A percentile compares a stretch with the other conserved stretches of the same genome.
Evolutionary conservation across 2,113 vertebrate genomes (phyloP).

Genomic region (Alligator sinensis): DNA sequence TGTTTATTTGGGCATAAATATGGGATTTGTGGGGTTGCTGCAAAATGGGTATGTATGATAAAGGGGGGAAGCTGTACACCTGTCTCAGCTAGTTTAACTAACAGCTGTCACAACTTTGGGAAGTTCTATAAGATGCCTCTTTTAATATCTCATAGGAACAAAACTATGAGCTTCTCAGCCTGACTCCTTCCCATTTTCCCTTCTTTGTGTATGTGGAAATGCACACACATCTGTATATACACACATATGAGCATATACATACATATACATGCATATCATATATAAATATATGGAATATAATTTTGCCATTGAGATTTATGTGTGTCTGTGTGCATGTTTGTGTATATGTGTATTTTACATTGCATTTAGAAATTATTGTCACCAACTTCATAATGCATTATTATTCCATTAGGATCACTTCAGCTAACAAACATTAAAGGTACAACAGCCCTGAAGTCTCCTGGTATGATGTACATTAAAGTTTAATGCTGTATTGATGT

Average conservation of each 20-base stretch:
- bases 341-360: background rate
- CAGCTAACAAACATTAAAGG: background rate
- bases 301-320: no score
- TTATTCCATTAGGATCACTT: slow-evolving; percentile 10
- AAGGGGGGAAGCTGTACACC: background rate
- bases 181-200: background rate
- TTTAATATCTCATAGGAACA: rapidly evolving
- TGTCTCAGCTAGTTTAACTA: background rate
- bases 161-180: background rate
- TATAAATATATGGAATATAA: no score
- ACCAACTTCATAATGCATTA: background rate
- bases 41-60: background rate
- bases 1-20: background rate
- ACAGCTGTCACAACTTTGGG: background rate
- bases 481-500: background rate
- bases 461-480: background rate
- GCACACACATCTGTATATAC: rapidly evolving
- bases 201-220: rapidly evolving
- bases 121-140: background rate
- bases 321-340: no score
- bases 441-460: background rate
- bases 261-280: rapidly evolving
- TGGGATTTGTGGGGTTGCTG: background rate
- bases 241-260: background rate
- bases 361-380: background rate